Evolutionary conservation across 2,113 vertebrate genomes (phyloP), one percentile per base, ranked within the genome.

Genomic region (Cololabis saira): DNA sequence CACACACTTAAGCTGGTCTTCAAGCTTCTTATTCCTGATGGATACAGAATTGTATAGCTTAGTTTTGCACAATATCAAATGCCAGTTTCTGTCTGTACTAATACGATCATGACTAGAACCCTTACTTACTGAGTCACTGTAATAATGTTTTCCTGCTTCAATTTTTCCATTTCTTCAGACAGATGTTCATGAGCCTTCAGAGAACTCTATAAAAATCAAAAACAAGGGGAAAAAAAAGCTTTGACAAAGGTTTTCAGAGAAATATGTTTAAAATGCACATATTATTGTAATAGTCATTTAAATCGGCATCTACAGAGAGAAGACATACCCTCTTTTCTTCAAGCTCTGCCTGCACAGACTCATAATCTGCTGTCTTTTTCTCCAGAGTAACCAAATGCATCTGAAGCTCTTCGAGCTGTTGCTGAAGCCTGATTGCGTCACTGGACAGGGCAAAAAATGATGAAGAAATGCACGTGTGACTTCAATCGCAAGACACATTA

Each of bases 381-480:
- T 96, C 94, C 82, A 96, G 85, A 54, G 94, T 91, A 54, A 92
- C 89, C 66, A 96, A 89, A 82, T 92, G 94, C 64, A 95, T 85
- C 47, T 97, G 92, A 87, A 98, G 93, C 82, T 97, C 94, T 52
- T 97, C 95, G 58, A 98, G 92, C 86, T 97, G 95, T 58, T 93
- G 91, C 75, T 95, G 95, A 55, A 97, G 90, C 30, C 92, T 90
- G 55, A 90, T 91, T 12, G 94, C 93, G 80, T 98, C 96, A 85
- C 97, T 99, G 77, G 40, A 92, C 76, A 10, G 63, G 12, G 41
- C 5, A 19, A 17, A 24, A 62, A 11, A 43, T 12, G 6, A 42
- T 6, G 4, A 60, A 12, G 57, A 41, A 15, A 21, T 9, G 1
- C 41, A 58, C 11, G 5, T 43, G 3, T 53, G 55, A 50, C 54